A percentile compares a stretch with the other conserved stretches of the same genome.
Evolutionary conservation across 2,113 vertebrate genomes (phyloP).

Genomic region (Forbesichthys agassizii): DNA sequence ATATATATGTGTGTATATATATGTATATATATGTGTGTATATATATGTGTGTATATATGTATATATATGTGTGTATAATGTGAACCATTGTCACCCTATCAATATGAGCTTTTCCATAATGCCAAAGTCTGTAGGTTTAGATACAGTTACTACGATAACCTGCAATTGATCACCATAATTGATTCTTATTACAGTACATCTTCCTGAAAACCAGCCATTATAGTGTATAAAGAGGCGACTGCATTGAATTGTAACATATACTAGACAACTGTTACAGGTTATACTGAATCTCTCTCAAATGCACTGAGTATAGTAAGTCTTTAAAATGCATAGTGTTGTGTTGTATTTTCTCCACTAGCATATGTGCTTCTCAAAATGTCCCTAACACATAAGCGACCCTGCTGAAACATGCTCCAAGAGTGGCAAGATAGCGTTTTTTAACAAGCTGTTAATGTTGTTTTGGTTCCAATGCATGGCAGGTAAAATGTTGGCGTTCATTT

Average conservation of each 20-base stretch:
- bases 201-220: constrained; percentile 60
- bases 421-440: constrained; percentile 19
- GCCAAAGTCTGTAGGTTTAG: constrained; percentile 71
- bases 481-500: constrained; percentile 4
- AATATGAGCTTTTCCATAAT: constrained; percentile 69
- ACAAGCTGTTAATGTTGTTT: constrained; percentile 10
- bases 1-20: constrained; percentile 48
- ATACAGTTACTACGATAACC: constrained; percentile 30
- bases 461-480: constrained; percentile 27
- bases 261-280: constrained; percentile 48
- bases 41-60: constrained; percentile 46
- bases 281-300: constrained; percentile 54
- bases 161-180: constrained; percentile 41
- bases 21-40: constrained; percentile 34
- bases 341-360: constrained; percentile 57
- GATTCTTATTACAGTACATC: constrained; percentile 54
- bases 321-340: constrained; percentile 65
- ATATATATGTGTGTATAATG: constrained; percentile 81
- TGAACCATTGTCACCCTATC: constrained; percentile 80
- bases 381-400: constrained; percentile 30
- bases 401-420: constrained; percentile 23
- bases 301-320: constrained; percentile 64
- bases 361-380: constrained; percentile 44
- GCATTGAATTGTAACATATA: constrained; percentile 60
- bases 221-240: constrained; percentile 55